Conservation (phyloP, 2,113 vertebrate genomes). For the Cololabis saira region DNA sequence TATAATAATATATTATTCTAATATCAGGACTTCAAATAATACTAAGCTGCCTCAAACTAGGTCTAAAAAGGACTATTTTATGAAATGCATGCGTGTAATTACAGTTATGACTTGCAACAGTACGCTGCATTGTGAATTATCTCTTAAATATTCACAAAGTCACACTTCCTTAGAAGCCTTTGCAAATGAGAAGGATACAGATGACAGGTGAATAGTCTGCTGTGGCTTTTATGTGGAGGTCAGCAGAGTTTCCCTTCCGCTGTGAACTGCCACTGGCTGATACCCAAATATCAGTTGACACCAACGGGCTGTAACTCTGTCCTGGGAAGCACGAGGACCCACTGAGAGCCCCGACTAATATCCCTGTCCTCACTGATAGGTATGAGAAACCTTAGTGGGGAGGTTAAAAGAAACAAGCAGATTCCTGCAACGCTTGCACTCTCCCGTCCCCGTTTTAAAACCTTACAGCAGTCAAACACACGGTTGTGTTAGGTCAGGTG, state of each 20-base stretch:
- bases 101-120: no score
- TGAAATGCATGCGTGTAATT: no score
- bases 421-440: constrained; percentile 5
- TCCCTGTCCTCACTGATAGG: neutral
- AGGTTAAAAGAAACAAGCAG: constrained; percentile 14
- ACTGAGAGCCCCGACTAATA: constrained; percentile 30
- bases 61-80: no score
- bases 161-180: no score
- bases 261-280: neutral
- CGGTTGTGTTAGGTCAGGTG: neutral
- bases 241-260: neutral
- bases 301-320: constrained; percentile 33
- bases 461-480: neutral
- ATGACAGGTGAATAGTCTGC: neutral
- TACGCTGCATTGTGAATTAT: no score
- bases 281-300: constrained; percentile 15
- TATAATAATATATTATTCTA: no score
- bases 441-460: constrained; percentile 5
- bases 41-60: no score
- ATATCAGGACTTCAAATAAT: no score
- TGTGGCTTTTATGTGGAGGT: neutral
- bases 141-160: no score
- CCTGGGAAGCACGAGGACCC: neutral
- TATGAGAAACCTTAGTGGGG: neutral
- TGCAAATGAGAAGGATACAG: neutral